phyloP scores from a whole-genome alignment of 1,140 invertebrate species.

The Conus ventricosus region DNA sequence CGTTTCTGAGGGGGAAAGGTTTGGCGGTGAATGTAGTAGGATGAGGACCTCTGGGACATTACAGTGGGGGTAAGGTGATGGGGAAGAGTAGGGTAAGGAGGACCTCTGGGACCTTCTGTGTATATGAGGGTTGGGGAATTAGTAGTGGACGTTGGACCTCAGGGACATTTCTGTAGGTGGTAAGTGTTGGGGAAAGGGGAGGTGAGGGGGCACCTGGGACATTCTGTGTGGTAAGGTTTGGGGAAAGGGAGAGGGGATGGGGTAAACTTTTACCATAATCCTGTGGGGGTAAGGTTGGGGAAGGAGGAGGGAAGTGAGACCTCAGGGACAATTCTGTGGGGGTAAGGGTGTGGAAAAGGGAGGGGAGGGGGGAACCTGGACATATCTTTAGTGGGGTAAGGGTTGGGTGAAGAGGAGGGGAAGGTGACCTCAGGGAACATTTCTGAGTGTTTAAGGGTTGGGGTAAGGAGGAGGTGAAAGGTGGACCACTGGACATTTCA shows the following conservation, averaged over 20 bases:
- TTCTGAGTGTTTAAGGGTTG: neutral
- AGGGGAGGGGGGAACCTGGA: neutral
- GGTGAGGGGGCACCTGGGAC: neutral
- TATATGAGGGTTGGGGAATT: no score
- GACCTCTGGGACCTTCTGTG: no score
- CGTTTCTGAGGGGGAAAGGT: no score
- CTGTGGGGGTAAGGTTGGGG: no score
- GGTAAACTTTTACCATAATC: no score
- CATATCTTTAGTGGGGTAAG: neutral
- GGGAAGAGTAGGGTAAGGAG: no score
- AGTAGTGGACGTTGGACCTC: no score
- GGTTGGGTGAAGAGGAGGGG: no score
- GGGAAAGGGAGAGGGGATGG: neutral
- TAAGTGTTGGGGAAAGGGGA: no score
- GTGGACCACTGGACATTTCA: neutral
- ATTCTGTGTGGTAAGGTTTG: neutral
- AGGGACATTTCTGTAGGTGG: no score
- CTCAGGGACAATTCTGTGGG: no score
- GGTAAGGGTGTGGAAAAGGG: neutral
- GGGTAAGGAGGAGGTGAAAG: neutral
- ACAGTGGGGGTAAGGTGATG: no score
- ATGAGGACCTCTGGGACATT: neutral
- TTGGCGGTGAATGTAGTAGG: neutral
- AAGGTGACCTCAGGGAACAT: neutral
- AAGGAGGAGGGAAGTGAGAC: conserved; percentile 17